Percentiles rank a stretch among this genome's conserved stretches.
These are phyloP conservation scores for Larimichthys crocea DNA, from an alignment of 2,113 vertebrate species.

Conservation along the genomic window DNA sequence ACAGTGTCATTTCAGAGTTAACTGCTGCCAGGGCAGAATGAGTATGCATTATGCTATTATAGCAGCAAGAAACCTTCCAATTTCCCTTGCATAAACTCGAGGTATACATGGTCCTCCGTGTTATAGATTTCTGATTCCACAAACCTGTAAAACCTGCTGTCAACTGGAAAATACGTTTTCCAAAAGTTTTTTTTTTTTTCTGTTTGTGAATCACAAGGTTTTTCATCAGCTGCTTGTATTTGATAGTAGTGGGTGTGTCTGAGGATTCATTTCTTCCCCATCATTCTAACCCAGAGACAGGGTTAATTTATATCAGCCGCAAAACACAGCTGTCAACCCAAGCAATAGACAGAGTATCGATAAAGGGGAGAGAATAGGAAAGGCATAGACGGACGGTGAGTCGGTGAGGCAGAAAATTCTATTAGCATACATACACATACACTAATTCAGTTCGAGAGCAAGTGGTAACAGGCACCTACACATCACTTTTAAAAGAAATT, in stretches of 20 bases:
- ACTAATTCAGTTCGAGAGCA: neutral
- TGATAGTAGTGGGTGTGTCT: neutral
- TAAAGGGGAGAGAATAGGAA: constrained; percentile 34
- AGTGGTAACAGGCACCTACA: constrained; percentile 41
- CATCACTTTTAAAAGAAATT: constrained; percentile 32
- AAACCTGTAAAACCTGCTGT: neutral
- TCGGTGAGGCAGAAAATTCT: neutral
- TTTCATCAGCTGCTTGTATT: constrained; percentile 24
- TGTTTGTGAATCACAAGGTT: neutral
- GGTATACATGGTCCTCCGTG: neutral
- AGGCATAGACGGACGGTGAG: constrained; percentile 25
- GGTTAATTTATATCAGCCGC: constrained; percentile 30
- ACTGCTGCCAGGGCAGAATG: constrained; percentile 21
- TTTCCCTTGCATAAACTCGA: constrained; percentile 8
- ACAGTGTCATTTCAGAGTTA: constrained; percentile 23
- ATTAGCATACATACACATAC: constrained; percentile 7
- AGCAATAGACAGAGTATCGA: constrained; percentile 42
- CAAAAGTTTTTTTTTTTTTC: neutral
- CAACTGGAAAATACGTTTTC: neutral
- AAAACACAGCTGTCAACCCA: constrained; percentile 49
- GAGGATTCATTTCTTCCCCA: constrained; percentile 31
- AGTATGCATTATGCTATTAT: constrained; percentile 2
- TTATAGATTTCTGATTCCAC: neutral
- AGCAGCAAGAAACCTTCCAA: constrained; percentile 6
- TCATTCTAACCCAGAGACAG: constrained; percentile 31